Percentiles rank a stretch among this genome's conserved stretches.
phyloP scores from a whole-genome alignment of 2,113 vertebrate genomes.

The Sinosuthora webbiana region DNA sequence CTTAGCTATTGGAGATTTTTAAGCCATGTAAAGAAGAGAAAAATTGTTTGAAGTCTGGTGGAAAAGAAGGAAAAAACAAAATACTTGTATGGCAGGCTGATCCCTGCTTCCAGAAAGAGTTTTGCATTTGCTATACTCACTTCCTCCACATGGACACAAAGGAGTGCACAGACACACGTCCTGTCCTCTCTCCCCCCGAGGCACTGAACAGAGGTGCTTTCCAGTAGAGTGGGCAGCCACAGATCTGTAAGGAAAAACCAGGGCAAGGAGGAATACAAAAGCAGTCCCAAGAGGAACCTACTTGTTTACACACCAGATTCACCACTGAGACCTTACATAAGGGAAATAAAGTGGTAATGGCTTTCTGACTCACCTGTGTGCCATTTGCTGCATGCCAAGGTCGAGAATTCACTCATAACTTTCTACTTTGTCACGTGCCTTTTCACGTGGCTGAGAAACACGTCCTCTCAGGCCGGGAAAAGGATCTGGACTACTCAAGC shows the following conservation, averaged over 20 bases:
- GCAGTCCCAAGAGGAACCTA: not conserved
- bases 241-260: conserved; percentile 77
- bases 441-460: not conserved
- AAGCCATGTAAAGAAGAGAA: not conserved
- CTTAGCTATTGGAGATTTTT: not conserved
- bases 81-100: not conserved
- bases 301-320: not conserved
- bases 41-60: not conserved
- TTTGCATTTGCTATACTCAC: conserved; percentile 76
- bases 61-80: not conserved
- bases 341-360: not conserved
- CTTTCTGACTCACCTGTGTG: not conserved
- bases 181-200: conserved; percentile 90
- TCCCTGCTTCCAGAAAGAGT: not conserved
- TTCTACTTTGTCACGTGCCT: not conserved
- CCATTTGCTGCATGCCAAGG: not conserved
- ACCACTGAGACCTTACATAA: not conserved
- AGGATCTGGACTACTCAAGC: not conserved
- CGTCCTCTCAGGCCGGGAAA: not conserved
- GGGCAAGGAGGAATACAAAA: not conserved
- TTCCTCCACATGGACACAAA: conserved; percentile 93
- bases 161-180: conserved; percentile 88
- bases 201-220: conserved; percentile 93
- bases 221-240: conserved; percentile 95
- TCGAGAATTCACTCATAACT: not conserved